Evolutionary conservation across 2,888 invertebrate species (phyloP), one percentile per base, ranked within the genome.

Genomic region (Heliconius ismenius): DNA sequence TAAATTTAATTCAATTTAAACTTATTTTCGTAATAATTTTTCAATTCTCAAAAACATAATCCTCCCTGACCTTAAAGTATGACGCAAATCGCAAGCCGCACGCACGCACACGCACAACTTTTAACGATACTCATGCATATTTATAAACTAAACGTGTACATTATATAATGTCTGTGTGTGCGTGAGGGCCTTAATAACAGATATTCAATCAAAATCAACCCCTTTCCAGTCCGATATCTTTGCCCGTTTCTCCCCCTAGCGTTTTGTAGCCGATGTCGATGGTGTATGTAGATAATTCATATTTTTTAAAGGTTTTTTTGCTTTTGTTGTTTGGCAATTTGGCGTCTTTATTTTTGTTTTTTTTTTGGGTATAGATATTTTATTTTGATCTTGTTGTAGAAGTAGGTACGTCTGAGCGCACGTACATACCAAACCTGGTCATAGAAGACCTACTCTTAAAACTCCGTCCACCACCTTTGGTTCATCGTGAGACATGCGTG

Each of bases 191-290:
- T 90, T 93, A 89, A 94, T 93, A 93, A 91, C 94, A 93, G 93
- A 94, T 94, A 94, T 94, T 94, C 94, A 93, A 94, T 94, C 94
- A 93, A 93, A 92, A 90, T 91, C 92, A 92, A 92, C 93, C 94
- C 93, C 93, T 92, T 91, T 87, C 89, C 89, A 88, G 90, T 86
- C 92, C 92, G 92, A 92, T 92, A 92, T 92, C 93, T 93, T 91
- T 86, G 89, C 85, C 87, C 87, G 90, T 87, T 90, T 90, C 91
- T 88, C 91, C 91, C 91, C 91, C 90, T 87, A 85, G 82, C 83
- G 86, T 88, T 89, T 88, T 89, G 89, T 90, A 83, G 81, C 83
- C 84, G 82, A 81, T 82, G 81, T 80, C 84, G 82, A 81, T 82
- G 81, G 80, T 81, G 74, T 79, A 79, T 78, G 79, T 78, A 81